These are phyloP conservation scores for Dolichotis patagonum DNA, from an alignment of 2,113 vertebrate species.

Conservation along the genomic window DNA sequence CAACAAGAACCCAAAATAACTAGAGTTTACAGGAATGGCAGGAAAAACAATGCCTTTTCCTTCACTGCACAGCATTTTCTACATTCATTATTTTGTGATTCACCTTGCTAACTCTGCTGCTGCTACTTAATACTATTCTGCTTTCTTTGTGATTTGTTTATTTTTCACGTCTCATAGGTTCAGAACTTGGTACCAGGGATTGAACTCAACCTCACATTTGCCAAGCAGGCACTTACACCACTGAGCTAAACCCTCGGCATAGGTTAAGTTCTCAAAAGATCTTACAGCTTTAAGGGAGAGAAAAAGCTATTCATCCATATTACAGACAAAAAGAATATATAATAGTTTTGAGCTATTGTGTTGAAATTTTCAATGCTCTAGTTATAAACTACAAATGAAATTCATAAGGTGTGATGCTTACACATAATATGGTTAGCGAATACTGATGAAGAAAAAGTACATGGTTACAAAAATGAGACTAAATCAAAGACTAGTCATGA, in stretches of 20 bases:
- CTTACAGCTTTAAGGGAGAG: not conserved
- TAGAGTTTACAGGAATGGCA: slow-evolving; percentile 17
- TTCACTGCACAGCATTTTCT: slow-evolving; percentile 30
- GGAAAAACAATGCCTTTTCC: not conserved
- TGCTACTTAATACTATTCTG: slow-evolving; percentile 42
- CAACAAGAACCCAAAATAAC: not conserved
- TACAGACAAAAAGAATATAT: not conserved
- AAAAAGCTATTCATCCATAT: not conserved
- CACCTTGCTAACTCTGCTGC: slow-evolving; percentile 33
- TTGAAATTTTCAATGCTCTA: slow-evolving; percentile 46
- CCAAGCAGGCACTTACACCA: no score
- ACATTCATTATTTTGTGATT: slow-evolving; percentile 41
- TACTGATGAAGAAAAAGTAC: not conserved
- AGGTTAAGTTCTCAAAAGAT: slow-evolving; percentile 27
- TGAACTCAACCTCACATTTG: no score
- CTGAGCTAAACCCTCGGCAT: no score
- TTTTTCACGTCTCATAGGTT: slow-evolving; percentile 45
- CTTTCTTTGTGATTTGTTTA: slow-evolving; percentile 65
- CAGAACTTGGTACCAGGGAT: no score
- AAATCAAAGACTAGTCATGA: not conserved
- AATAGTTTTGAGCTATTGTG: not conserved
- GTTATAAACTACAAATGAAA: slow-evolving; percentile 38
- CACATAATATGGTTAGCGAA: slow-evolving; percentile 12
- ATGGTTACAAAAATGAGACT: not conserved
- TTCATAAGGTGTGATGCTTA: not conserved